These are phyloP conservation scores for Xerus inauris DNA, from an alignment of 2,113 vertebrate genomes.

Conservation along the genomic window DNA sequence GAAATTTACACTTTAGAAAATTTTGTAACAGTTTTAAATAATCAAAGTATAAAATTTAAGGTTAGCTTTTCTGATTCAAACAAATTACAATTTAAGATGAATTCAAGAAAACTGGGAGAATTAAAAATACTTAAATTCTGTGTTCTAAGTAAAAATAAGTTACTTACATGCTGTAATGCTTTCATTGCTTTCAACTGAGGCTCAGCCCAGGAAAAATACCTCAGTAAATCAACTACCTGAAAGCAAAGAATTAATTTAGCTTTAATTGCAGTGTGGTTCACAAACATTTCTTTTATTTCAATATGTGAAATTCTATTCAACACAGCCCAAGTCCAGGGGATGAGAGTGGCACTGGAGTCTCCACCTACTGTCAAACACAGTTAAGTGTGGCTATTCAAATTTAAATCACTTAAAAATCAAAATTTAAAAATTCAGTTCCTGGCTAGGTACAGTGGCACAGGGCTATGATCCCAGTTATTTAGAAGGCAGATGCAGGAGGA, in stretches of 20 bases:
- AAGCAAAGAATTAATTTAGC: slow-evolving; percentile 72
- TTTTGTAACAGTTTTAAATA: slow-evolving; percentile 24
- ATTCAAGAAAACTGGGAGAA: not conserved
- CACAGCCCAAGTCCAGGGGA: not conserved
- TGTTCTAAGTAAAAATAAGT: not conserved
- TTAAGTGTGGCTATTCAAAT: not conserved
- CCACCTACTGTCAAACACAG: not conserved
- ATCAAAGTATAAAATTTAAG: not conserved
- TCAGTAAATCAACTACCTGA: slow-evolving; percentile 97
- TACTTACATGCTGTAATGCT: slow-evolving; percentile 97
- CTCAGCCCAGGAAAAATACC: slow-evolving; percentile 99
- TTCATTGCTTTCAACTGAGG: slow-evolving; percentile 98
- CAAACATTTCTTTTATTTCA: not conserved
- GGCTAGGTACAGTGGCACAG: not conserved
- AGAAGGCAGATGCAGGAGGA: not conserved
- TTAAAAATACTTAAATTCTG: not conserved
- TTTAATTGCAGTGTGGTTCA: not conserved
- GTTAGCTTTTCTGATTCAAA: not conserved
- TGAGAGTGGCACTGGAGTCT: not conserved
- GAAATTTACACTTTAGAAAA: not conserved
- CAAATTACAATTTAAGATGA: slow-evolving; percentile 2
- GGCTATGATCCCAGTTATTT: not conserved
- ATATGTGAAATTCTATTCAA: not conserved
- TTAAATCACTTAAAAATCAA: not conserved
- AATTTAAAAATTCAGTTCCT: not conserved